Conservation (phyloP, 2,888 invertebrate species). For the Elegia similella region DNA sequence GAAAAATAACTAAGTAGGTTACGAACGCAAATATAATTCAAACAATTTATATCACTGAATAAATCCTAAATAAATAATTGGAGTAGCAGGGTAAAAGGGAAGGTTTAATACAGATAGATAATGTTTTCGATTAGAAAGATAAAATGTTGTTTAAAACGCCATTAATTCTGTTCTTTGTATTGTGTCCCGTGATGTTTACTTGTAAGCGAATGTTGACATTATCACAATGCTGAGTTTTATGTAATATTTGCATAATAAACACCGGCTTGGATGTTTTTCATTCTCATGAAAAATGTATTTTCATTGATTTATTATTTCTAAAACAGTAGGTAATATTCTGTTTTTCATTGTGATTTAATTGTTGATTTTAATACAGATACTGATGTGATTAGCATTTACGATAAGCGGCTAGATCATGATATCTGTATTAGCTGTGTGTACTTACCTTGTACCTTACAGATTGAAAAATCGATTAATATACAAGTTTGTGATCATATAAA, state of each 20-base stretch:
- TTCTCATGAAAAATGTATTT: neutral
- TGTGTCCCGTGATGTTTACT: neutral
- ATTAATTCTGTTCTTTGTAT: neutral
- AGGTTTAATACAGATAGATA: neutral
- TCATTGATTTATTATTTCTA: neutral
- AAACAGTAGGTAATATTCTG: neutral
- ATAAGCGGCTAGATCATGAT: too few relatives aligned
- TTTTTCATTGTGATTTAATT: neutral
- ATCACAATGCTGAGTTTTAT: neutral
- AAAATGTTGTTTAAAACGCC: neutral
- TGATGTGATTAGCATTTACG: too few relatives aligned
- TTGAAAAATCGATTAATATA: too few relatives aligned
- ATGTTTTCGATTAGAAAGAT: neutral
- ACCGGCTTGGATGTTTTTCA: neutral
- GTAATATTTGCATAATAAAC: slow-evolving; percentile 6
- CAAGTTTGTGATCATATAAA: too few relatives aligned
- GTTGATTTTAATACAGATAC: neutral
- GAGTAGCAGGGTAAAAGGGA: neutral
- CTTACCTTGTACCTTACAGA: too few relatives aligned
- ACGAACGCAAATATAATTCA: neutral
- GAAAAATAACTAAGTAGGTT: too few relatives aligned
- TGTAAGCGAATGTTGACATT: neutral
- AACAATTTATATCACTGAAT: neutral
- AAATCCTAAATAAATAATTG: neutral
- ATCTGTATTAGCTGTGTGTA: too few relatives aligned